These are phyloP conservation scores for Sminthurinus aureus DNA, from an alignment of 2,888 invertebrate species.

Conservation along the genomic window DNA sequence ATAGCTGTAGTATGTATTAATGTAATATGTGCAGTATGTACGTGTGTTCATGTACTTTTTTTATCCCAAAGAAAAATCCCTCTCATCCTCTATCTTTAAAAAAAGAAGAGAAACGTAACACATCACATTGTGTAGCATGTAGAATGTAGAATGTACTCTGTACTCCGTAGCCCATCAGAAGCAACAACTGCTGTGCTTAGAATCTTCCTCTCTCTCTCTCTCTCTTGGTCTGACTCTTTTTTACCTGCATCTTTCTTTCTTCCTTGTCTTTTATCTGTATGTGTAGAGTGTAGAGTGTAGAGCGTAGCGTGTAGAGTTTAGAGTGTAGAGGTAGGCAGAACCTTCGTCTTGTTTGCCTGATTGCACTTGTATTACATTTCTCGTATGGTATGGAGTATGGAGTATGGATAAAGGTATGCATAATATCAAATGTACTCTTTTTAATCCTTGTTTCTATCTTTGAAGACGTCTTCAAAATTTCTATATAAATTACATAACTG, in stretches of 20 bases:
- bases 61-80: conserved; percentile 17
- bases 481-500: too few species aligned
- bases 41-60: too few species aligned
- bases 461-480: too few species aligned
- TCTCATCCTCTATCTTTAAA: conserved; percentile 1
- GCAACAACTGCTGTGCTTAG: conserved; percentile 36
- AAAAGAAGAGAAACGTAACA: background rate
- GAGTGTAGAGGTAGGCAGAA: background rate
- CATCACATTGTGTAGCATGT: conserved; percentile 9
- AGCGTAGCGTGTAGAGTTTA: background rate
- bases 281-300: background rate
- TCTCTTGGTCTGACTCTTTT: conserved; percentile 30
- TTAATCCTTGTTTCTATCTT: too few species aligned
- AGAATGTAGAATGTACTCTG: background rate
- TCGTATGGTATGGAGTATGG: background rate
- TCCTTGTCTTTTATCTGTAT: conserved; percentile 37
- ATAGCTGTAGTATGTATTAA: too few species aligned
- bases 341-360: conserved; percentile 29
- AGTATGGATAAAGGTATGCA: background rate
- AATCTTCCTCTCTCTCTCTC: conserved; percentile 18
- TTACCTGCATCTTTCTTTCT: conserved; percentile 25
- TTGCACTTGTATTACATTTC: background rate
- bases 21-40: too few species aligned
- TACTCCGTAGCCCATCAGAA: background rate
- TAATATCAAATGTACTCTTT: too few species aligned